Conservation (phyloP, 2,113 vertebrate species). For the Odontophorus gujanensis region DNA sequence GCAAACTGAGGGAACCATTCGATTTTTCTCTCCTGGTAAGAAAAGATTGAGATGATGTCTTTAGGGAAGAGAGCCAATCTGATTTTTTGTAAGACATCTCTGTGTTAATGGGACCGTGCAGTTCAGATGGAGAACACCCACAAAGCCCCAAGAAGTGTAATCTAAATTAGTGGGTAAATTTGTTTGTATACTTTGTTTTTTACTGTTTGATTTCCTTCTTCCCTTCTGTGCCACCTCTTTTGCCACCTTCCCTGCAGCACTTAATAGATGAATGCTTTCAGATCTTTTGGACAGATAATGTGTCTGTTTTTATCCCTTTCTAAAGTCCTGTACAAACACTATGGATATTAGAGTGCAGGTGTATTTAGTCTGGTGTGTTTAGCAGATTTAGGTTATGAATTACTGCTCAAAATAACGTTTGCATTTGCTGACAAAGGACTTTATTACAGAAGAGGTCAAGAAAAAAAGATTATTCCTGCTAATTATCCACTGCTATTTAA, state of each 20-base stretch:
- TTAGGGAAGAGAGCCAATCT: not conserved
- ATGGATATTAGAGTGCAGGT: slow-evolving; percentile 18
- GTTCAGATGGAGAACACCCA: not conserved
- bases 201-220: not conserved
- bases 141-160: not conserved
- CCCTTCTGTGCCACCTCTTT: not conserved
- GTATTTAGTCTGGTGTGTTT: slow-evolving; percentile 46
- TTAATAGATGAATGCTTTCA: not conserved
- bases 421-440: slow-evolving; percentile 5
- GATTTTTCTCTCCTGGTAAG: not conserved
- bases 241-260: not conserved
- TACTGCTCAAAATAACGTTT: slow-evolving; percentile 55
- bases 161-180: not conserved
- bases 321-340: slow-evolving; percentile 41
- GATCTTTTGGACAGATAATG: not conserved
- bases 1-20: not conserved
- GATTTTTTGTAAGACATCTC: not conserved
- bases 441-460: slow-evolving; percentile 56
- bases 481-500: slow-evolving; percentile 64
- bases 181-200: not conserved
- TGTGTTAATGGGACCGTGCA: not conserved
- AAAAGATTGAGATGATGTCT: not conserved
- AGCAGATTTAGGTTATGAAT: slow-evolving; percentile 46
- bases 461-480: slow-evolving; percentile 64
- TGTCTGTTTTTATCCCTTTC: slow-evolving; percentile 2